These are phyloP conservation scores for Platerodrilus igneus DNA, from an alignment of 2,888 invertebrate species.

Conservation along the genomic window DNA sequence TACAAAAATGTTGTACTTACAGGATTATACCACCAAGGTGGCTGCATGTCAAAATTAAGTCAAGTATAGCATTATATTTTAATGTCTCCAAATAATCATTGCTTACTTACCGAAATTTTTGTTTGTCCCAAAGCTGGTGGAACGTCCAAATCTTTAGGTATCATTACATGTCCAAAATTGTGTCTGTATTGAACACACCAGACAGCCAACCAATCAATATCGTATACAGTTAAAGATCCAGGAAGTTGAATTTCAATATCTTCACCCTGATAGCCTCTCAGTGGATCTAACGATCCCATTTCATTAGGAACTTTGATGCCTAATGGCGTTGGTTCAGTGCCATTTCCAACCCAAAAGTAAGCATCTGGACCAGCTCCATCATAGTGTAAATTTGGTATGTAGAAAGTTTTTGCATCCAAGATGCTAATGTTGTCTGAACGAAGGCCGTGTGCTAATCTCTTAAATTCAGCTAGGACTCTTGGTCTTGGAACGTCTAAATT, in stretches of 20 bases:
- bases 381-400: conserved; percentile 87
- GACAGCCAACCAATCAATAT: conserved; percentile 87
- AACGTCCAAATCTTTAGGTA: conserved; percentile 83
- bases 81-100: too few relatives aligned
- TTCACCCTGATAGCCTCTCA: conserved; percentile 84
- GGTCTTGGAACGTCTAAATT: conserved; percentile 76
- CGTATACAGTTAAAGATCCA: conserved; percentile 77
- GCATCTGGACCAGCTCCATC: conserved; percentile 90
- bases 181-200: conserved; percentile 89
- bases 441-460: conserved; percentile 80
- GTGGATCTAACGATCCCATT: conserved; percentile 73
- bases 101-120: conserved; percentile 77
- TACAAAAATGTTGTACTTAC: conserved; percentile 73
- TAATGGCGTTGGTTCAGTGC: conserved; percentile 71
- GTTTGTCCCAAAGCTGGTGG: conserved; percentile 88
- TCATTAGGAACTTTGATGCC: conserved; percentile 89
- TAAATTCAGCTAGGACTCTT: conserved; percentile 78
- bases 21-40: conserved; percentile 90
- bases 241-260: conserved; percentile 89
- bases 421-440: conserved; percentile 89
- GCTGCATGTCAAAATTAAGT: conserved; percentile 51
- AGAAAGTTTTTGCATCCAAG: conserved; percentile 85
- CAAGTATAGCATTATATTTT: not conserved
- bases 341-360: conserved; percentile 93
- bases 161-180: conserved; percentile 85